Percentiles rank a stretch among this genome's conserved stretches.
Evolutionary conservation across 2,113 vertebrate genomes (phyloP).

Genomic region (Raja brachyura): DNA sequence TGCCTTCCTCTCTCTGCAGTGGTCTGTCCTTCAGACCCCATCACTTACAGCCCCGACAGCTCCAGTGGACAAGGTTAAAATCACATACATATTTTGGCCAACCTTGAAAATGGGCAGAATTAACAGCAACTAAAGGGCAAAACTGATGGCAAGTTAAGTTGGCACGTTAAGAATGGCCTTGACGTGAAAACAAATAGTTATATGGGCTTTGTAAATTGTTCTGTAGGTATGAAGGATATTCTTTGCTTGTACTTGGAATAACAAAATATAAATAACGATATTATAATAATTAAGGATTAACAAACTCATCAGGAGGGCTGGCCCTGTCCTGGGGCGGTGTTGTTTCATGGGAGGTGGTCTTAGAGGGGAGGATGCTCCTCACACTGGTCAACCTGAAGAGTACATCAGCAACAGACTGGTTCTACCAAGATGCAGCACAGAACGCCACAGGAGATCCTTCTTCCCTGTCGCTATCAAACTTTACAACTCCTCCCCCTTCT

Average conservation of each 20-base stretch:
- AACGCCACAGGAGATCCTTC: too few relatives aligned
- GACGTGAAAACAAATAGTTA: background rate
- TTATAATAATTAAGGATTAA: too few relatives aligned
- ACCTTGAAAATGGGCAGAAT: background rate
- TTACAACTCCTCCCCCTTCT: too few relatives aligned
- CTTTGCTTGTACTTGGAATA: background rate
- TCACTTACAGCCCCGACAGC: background rate
- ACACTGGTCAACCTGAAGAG: too few relatives aligned
- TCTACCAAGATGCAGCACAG: too few relatives aligned
- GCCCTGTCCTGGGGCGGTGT: too few relatives aligned
- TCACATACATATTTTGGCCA: background rate
- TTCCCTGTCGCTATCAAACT: too few relatives aligned
- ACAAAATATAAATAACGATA: background rate
- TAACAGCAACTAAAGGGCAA: background rate
- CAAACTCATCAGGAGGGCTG: too few relatives aligned
- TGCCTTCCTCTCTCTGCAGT: background rate
- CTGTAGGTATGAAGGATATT: background rate
- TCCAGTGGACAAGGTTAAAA: background rate
- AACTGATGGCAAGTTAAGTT: background rate
- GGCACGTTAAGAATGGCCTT: background rate
- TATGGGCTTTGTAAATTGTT: background rate
- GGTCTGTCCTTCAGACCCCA: background rate
- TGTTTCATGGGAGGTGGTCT: too few relatives aligned
- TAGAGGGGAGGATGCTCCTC: too few relatives aligned
- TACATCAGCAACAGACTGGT: too few relatives aligned